Base-by-base conservation (phyloP, 2,113 vertebrate genomes). In the Chionomys nivalis region DNA sequence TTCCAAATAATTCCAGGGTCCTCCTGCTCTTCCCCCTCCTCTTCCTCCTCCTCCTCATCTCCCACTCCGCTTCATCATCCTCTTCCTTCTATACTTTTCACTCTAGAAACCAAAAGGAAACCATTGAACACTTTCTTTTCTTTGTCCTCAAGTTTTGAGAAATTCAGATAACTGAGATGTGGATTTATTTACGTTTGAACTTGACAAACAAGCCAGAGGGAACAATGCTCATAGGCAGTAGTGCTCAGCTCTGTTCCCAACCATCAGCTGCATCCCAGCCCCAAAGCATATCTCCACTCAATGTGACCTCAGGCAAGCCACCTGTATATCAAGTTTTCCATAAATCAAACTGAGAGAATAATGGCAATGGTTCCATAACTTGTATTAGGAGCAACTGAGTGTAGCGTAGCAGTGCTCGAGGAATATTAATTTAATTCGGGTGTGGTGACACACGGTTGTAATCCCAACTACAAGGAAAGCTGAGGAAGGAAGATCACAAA, bases 1-100 rank as follows among this genome's bases (percentile, higher is more conserved):
- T 81, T 89, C 58, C 68, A 89, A 72, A 78, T 87, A 92, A 58
- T 39, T 16, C 87, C n/a, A 87, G 49, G 91, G 61, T 44, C n/a
- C 0, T 33, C 17, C 6, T 66, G 21, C 33, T 26, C 3, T 31
- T 13, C 7, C 10, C 26, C 8, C 36, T n/a, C 1, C 10, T 3
- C 33, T 36, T 14, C 10, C 3, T 33, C 28, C 61, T 21, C 5
- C 17, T 77, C 14, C 13, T 31, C 26, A 3, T 44, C 49, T 44
- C 31, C 26, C 0, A 16, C 7, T 52, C 39, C 44, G 24, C 11
- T 19, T 9, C 79, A 82, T 49, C 1, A 66, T 47, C 42, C 0
- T 39, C 16, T 10, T 65, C 14, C 83, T 68, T n/a, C 47, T 52
- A 86, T 87, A 12, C 63, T 61, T 89, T 96, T 39, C 49, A 81